Percentiles rank a stretch among this genome's conserved stretches.
Conservation (phyloP, 2,797 vertebrate genomes). For the Craterocephalus amniculus region DNA sequence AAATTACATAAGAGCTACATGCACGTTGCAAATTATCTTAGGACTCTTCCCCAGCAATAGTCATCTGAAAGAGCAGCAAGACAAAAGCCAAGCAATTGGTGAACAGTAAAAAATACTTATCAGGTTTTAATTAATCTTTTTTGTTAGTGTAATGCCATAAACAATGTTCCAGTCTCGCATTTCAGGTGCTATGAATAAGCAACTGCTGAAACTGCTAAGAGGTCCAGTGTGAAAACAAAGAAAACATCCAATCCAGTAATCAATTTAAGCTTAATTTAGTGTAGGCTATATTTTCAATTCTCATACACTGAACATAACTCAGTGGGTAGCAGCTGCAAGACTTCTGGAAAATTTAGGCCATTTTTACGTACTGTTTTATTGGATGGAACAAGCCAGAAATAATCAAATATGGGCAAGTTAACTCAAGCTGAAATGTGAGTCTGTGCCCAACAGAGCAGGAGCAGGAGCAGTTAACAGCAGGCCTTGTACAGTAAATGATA, state of each 20-base stretch:
- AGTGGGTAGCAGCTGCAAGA: slow-evolving; percentile 4
- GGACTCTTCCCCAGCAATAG: background rate
- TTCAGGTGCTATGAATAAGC: background rate
- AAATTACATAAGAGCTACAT: slow-evolving; percentile 11
- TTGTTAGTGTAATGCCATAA: background rate
- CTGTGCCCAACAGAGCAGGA: background rate
- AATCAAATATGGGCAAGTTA: slow-evolving; percentile 10
- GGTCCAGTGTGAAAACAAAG: background rate
- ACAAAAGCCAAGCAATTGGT: background rate
- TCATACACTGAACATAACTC: background rate
- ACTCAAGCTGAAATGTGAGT: slow-evolving; percentile 14
- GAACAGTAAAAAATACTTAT: background rate
- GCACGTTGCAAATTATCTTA: slow-evolving; percentile 10
- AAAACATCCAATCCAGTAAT: slow-evolving; percentile 8
- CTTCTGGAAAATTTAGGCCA: background rate
- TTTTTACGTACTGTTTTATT: background rate
- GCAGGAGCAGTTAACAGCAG: background rate
- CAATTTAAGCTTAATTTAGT: background rate
- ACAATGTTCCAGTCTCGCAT: background rate
- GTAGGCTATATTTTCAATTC: slow-evolving; percentile 7
- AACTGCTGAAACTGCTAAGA: too few relatives aligned
- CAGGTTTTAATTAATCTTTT: background rate
- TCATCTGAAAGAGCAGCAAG: slow-evolving; percentile 1
- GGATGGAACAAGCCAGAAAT: slow-evolving; percentile 7
- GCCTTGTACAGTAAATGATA: background rate